Evolutionary conservation across 2,797 vertebrate genomes (phyloP).

Genomic region (Pipistrellus kuhlii): DNA sequence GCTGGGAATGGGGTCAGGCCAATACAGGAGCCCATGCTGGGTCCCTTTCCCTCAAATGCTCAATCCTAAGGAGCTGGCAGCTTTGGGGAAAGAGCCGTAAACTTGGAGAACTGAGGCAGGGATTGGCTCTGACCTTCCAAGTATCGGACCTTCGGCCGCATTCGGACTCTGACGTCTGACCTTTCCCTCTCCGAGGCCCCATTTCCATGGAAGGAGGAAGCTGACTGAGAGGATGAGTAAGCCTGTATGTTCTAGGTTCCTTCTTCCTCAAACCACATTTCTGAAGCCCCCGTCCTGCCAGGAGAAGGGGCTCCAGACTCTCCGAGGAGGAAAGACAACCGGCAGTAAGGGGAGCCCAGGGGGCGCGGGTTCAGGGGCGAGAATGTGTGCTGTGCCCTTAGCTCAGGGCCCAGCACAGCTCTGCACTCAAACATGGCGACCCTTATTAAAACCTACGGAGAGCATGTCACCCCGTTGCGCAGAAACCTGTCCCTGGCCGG

Average conservation of each 20-base stretch:
- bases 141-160: neutral
- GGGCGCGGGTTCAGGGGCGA: neutral
- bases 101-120: fast-evolving
- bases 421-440: fast-evolving
- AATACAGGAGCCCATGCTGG: neutral
- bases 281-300: neutral
- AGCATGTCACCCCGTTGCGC: neutral
- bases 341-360: neutral
- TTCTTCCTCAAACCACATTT: neutral
- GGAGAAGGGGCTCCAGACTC: neutral
- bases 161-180: neutral
- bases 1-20: neutral
- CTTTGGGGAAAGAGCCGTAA: neutral
- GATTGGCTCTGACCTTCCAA: neutral
- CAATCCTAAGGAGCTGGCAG: neutral
- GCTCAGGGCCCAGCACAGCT: neutral
- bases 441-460: neutral
- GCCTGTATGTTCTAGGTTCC: neutral
- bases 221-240: slow-evolving; percentile 34
- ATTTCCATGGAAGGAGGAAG: neutral
- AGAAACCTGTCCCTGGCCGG: neutral
- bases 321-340: neutral
- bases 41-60: neutral
- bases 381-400: neutral
- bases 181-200: neutral